Conservation (phyloP, 1,140 invertebrate genomes). For the Delia radicum region DNA sequence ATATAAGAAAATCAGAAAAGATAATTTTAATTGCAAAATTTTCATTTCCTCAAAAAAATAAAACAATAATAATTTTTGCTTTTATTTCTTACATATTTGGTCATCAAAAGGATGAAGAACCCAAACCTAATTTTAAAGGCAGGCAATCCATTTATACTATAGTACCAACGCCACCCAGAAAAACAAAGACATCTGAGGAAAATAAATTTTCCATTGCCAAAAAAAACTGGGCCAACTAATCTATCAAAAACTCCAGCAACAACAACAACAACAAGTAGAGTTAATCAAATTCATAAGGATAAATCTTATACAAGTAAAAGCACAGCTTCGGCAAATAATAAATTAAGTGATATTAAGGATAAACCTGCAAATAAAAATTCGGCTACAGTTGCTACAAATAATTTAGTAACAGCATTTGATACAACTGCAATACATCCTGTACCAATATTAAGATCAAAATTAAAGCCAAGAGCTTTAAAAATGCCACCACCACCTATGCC, state of each 20-base stretch:
- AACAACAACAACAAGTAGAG: not conserved
- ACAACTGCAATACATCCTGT: not conserved
- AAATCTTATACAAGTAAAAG: too few relatives aligned
- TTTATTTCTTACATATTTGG: not conserved
- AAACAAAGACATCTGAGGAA: not conserved
- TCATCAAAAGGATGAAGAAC: not conserved
- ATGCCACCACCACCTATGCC: not conserved
- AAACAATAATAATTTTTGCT: too few relatives aligned
- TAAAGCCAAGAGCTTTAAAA: not conserved
- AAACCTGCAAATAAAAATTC: not conserved
- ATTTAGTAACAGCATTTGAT: too few relatives aligned
- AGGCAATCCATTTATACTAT: constrained; percentile 25
- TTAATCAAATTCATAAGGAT: too few relatives aligned
- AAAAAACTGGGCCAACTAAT: not conserved
- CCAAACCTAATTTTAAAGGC: not conserved
- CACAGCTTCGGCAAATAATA: too few relatives aligned
- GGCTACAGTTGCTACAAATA: not conserved
- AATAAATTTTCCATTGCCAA: not conserved
- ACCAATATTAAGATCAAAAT: not conserved
- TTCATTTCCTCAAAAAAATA: too few relatives aligned
- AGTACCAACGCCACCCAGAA: constrained; percentile 26
- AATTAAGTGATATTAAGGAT: too few relatives aligned
- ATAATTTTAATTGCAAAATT: too few relatives aligned
- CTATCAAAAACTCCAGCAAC: not conserved
- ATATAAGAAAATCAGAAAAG: too few relatives aligned